Evolutionary conservation across 1,140 invertebrate species (phyloP), one percentile per base, ranked within the genome.

Genomic region (Neocloeon triangulifer): DNA sequence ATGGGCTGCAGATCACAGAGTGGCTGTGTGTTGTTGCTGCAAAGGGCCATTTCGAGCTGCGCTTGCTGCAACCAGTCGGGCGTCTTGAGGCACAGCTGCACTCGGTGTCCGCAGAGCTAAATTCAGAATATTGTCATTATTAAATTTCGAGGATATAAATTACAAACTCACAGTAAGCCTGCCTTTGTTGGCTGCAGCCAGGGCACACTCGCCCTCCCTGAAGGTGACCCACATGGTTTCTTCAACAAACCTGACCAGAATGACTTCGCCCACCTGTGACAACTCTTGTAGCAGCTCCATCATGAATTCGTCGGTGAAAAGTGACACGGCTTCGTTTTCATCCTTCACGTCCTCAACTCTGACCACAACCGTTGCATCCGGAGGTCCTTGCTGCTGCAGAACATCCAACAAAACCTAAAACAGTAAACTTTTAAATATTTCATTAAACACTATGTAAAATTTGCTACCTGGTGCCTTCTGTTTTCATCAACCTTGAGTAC

Each of bases 291-390:
- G 45, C 10, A 82, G 52, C 9, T 63, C 62, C 25, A 62, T 62
- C 53, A 86, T 72, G 26, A 81, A 63, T 39, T 65, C 64, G 39
- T 78, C 71, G 40, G 78, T 65, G 38, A 70, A 66, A 4, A 61
- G 46, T 14, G 12, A 46, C 21, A 49, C 46, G 18, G 45, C 41
- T 12, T 43, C 42, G 39, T 50, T 49, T 9, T 38, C 43, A 10
- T 45, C 43, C 9, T 28, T 33, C 2, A 8, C 14, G 28, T 33
- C 34, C 4, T 23, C 43, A 22, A 66, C 61, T 43, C 70, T 69
- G 2, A 95, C 66, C 32, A 94, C 68, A 37, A 95, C 72, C 10
- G 86, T 91, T n/a, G 77, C 80, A 62, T 97, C 89, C 2, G 84
- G 77, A n/a, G 91, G 89, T 6, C 89, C 91, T 21, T 88, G 58